phyloP scores from a whole-genome alignment of 2,888 invertebrate genomes.

The Brenthis hecate region DNA sequence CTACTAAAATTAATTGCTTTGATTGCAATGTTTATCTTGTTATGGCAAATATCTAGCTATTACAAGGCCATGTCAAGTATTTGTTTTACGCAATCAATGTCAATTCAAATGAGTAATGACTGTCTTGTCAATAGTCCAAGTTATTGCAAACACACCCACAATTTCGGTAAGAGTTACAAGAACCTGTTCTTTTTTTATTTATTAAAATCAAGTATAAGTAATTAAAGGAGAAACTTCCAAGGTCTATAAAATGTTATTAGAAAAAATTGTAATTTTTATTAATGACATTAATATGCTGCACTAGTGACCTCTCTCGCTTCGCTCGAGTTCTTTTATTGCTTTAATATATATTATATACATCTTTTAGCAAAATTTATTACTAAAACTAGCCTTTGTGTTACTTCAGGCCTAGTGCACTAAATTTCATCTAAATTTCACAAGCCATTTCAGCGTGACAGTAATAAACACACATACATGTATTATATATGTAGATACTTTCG shows the following conservation, averaged over 20 bases:
- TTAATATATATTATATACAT: too few species aligned
- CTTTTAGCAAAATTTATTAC: too few species aligned
- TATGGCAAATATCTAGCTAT: conserved; percentile 56
- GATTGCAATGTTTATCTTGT: conserved; percentile 45
- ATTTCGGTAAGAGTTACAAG: conserved; percentile 25
- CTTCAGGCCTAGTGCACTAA: too few species aligned
- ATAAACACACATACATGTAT: too few species aligned
- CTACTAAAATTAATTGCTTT: conserved; percentile 37
- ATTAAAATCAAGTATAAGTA: conserved; percentile 20
- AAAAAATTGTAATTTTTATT: background rate
- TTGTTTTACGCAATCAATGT: conserved; percentile 57
- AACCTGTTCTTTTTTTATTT: conserved; percentile 28
- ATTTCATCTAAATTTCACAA: too few species aligned
- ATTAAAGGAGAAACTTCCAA: conserved; percentile 25
- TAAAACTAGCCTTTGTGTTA: too few species aligned
- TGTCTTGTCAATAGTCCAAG: conserved; percentile 16
- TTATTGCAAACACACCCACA: conserved; percentile 28
- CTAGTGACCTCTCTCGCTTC: too few species aligned
- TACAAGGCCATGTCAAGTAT: conserved; percentile 60
- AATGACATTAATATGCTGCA: background rate
- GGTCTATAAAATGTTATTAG: conserved; percentile 2
- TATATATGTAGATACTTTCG: too few species aligned
- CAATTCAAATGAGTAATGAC: conserved; percentile 30
- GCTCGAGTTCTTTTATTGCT: too few species aligned
- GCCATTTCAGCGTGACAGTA: too few species aligned